Percentiles rank a stretch among this genome's conserved stretches.
Conservation (phyloP, 2,797 vertebrate genomes). For the Denticeps clupeoides region DNA sequence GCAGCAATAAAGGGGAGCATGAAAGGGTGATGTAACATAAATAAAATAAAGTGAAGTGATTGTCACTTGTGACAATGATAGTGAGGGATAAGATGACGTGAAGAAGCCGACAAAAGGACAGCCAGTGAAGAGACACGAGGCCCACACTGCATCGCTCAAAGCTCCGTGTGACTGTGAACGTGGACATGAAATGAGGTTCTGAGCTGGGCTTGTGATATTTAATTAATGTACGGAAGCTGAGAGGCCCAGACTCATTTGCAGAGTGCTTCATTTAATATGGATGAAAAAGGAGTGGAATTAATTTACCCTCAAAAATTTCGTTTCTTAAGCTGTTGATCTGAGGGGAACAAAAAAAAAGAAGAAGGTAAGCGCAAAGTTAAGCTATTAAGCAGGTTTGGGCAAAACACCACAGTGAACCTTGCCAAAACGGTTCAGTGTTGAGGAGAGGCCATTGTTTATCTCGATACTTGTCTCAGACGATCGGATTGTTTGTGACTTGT, state of each 20-base stretch:
- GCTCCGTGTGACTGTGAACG: conserved; percentile 41
- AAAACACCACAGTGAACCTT: conserved; percentile 8
- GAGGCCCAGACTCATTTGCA: conserved; percentile 49
- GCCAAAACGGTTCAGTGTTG: conserved; percentile 24
- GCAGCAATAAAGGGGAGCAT: conserved; percentile 38
- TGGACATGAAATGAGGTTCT: conserved; percentile 51
- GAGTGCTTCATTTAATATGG: conserved; percentile 55
- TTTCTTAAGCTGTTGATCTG: too few relatives aligned
- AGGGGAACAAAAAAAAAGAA: too few relatives aligned
- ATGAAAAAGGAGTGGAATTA: conserved; percentile 48
- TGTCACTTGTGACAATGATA: too few relatives aligned
- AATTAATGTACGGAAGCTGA: conserved; percentile 53
- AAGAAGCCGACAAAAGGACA: not conserved
- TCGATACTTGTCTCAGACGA: conserved; percentile 5
- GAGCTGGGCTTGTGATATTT: conserved; percentile 53
- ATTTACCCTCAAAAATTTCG: conserved; percentile 46
- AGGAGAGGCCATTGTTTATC: conserved; percentile 12
- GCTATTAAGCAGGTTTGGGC: too few relatives aligned
- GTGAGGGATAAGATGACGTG: too few relatives aligned
- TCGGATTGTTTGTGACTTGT: conserved; percentile 4
- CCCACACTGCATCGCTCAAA: conserved; percentile 10
- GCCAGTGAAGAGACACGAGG: not conserved
- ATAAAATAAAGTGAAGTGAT: too few relatives aligned
- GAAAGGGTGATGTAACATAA: not conserved
- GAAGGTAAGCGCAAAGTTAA: too few relatives aligned